Evolutionary conservation across 2,888 invertebrate species (phyloP).

Genomic region (Portevinia maculata): DNA sequence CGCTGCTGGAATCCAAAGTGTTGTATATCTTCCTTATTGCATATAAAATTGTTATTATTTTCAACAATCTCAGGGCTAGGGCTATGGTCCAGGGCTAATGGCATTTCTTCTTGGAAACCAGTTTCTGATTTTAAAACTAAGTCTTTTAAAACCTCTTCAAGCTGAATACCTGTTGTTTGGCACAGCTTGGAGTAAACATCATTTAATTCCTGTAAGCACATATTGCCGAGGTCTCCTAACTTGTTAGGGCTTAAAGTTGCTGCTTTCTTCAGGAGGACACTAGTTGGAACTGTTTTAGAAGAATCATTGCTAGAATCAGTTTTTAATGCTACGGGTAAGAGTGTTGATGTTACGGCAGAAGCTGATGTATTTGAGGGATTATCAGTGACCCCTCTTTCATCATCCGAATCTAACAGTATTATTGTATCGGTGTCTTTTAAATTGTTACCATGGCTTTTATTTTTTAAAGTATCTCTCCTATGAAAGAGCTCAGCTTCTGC

Average conservation of each 20-base stretch:
- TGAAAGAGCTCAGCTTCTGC: conserved; percentile 16
- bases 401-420: conserved; percentile 52
- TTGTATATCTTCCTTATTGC: background rate
- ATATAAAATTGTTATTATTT: background rate
- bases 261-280: background rate
- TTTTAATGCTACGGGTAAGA: background rate
- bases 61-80: too few relatives aligned
- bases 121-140: conserved; percentile 23
- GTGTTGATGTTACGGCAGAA: background rate
- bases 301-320: background rate
- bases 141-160: conserved; percentile 44
- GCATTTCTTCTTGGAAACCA: background rate
- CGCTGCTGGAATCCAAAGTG: conserved; percentile 1
- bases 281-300: background rate
- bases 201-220: conserved; percentile 39
- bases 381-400: conserved; percentile 3
- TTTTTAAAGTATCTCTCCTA: conserved; percentile 9
- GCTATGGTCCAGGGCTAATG: background rate
- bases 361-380: background rate
- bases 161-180: conserved; percentile 53
- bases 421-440: conserved; percentile 1
- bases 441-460: background rate
- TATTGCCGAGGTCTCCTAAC: conserved; percentile 28
- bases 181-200: conserved; percentile 40
- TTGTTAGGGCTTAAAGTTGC: background rate